phyloP scores from a whole-genome alignment of 2,113 vertebrate species.

The Caranx melampygus region DNA sequence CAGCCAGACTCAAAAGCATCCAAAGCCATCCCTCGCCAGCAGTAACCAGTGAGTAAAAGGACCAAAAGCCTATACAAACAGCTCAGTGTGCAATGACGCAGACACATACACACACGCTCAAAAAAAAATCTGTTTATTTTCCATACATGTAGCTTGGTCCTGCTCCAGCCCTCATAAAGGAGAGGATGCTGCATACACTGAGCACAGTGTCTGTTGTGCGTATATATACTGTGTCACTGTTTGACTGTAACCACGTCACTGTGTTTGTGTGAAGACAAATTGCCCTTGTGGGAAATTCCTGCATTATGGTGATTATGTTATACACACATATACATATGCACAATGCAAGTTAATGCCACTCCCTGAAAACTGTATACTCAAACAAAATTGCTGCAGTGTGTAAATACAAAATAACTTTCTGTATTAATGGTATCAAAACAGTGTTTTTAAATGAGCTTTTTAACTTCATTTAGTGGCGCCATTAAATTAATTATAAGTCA shows the following conservation, averaged over 20 bases:
- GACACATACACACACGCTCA: no score
- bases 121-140: constrained; percentile 51
- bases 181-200: constrained; percentile 25
- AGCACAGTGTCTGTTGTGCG: constrained; percentile 12
- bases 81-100: constrained; percentile 25
- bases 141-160: constrained; percentile 19
- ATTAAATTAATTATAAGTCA: constrained; percentile 51
- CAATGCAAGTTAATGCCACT: constrained; percentile 7
- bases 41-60: constrained; percentile 40
- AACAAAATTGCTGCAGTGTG: constrained; percentile 13
- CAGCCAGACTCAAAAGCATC: constrained; percentile 43
- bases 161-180: constrained; percentile 17
- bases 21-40: not conserved
- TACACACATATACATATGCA: not conserved
- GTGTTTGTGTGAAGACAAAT: constrained; percentile 39
- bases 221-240: constrained; percentile 6
- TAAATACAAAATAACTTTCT: constrained; percentile 10
- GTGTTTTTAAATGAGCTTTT: constrained; percentile 18
- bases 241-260: constrained; percentile 14
- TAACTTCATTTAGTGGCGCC: constrained; percentile 3
- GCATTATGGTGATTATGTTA: constrained; percentile 18
- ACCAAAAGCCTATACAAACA: constrained; percentile 45
- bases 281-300: constrained; percentile 1
- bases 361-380: not conserved
- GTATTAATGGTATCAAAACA: constrained; percentile 19